Percentiles rank a stretch among this genome's conserved stretches.
Conservation (phyloP, 2,888 invertebrate species). For the Apocheima hispidaria region DNA sequence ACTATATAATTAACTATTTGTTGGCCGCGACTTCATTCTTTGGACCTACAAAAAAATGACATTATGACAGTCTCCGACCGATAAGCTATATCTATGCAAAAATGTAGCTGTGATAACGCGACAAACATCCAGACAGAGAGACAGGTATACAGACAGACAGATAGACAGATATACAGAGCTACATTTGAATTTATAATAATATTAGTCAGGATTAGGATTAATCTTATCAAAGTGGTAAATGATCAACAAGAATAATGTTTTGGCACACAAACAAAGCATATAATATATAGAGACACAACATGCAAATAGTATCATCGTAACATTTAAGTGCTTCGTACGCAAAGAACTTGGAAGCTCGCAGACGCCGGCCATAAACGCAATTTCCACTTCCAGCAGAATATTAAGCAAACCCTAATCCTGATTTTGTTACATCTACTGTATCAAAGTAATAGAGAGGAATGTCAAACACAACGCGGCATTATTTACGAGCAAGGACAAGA, state of each 20-base stretch:
- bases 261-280: conserved; percentile 13
- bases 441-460: conserved; percentile 39
- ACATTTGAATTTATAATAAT: too few relatives aligned
- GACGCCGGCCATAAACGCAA: conserved; percentile 12
- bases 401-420: conserved; percentile 18
- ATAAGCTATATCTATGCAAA: too few relatives aligned
- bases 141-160: too few relatives aligned
- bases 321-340: conserved; percentile 14
- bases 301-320: conserved; percentile 16
- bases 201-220: too few relatives aligned
- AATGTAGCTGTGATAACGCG: too few relatives aligned
- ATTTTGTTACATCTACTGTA: conserved; percentile 42
- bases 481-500: conserved; percentile 34
- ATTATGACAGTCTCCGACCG: too few relatives aligned
- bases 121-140: too few relatives aligned
- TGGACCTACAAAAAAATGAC: too few relatives aligned
- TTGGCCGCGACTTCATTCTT: too few relatives aligned
- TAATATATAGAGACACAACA: conserved; percentile 9
- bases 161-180: too few relatives aligned
- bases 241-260: neutral
- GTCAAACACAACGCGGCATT: conserved; percentile 44
- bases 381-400: conserved; percentile 12
- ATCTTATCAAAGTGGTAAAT: neutral
- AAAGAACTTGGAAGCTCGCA: conserved; percentile 17
- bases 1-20: too few relatives aligned